Conservation (phyloP, 92 coral and sea anemone genomes). For the Palythoa grandis region DNA sequence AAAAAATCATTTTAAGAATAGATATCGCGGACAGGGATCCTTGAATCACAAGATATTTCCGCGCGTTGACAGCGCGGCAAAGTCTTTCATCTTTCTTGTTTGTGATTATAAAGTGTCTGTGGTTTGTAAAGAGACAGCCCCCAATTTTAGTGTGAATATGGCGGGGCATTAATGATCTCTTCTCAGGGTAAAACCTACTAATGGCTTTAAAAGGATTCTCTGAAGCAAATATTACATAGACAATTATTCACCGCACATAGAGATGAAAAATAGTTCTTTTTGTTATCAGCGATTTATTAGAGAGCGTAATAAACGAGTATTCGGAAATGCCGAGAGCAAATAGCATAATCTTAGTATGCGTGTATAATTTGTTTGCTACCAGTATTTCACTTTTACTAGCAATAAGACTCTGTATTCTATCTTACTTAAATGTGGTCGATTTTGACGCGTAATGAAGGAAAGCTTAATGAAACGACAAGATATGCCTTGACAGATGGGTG, state of each 20-base stretch:
- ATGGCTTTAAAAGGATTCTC: conserved; percentile 49
- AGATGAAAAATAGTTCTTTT: conserved; percentile 23
- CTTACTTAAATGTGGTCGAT: conserved; percentile 38
- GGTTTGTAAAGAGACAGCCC: conserved; percentile 63
- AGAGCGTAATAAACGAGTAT: conserved; percentile 31
- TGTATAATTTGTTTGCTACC: conserved; percentile 2
- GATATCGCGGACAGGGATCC: conserved; percentile 53
- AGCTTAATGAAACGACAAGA: conserved; percentile 71
- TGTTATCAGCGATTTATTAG: conserved; percentile 24
- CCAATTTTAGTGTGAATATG: conserved; percentile 68
- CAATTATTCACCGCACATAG: conserved; percentile 54
- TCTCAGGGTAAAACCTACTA: conserved; percentile 60
- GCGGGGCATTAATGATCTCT: conserved; percentile 86
- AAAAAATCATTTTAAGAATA: conserved; percentile 40
- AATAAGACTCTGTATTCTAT: conserved; percentile 24
- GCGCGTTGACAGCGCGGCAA: conserved; percentile 88
- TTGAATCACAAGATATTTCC: conserved; percentile 91
- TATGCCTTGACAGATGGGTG: conserved; percentile 72
- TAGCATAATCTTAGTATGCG: conserved; percentile 22
- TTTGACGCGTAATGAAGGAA: conserved; percentile 78
- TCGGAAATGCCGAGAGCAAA: conserved; percentile 39
- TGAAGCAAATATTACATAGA: conserved; percentile 61
- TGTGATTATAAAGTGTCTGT: conserved; percentile 74
- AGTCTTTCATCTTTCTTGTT: conserved; percentile 67
- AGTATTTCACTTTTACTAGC: not conserved